These are phyloP conservation scores for Calameuta idolon DNA, from an alignment of 2,888 invertebrate species.

Conservation along the genomic window DNA sequence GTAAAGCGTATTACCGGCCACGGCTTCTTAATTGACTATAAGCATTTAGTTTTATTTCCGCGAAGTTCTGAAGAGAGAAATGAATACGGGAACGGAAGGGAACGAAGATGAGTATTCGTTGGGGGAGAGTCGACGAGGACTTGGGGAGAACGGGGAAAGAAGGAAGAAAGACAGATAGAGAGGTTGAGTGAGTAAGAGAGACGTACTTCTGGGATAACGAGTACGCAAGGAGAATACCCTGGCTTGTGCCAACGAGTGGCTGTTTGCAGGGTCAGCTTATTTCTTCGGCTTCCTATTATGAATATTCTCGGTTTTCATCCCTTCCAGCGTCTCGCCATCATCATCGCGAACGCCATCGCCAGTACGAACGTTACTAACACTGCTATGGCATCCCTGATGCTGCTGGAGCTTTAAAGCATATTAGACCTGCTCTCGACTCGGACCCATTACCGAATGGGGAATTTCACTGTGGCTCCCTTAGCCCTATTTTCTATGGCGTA, in stretches of 20 bases:
- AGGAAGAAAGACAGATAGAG: constrained; percentile 18
- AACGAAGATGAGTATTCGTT: neutral
- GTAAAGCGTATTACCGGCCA: constrained; percentile 48
- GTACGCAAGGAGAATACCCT: constrained; percentile 17
- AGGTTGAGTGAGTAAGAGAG: constrained; percentile 16
- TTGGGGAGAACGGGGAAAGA: constrained; percentile 17
- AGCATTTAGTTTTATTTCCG: constrained; percentile 53
- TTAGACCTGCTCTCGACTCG: constrained; percentile 50
- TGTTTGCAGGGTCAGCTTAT: constrained; percentile 53
- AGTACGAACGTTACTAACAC: neutral
- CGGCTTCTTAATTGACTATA: constrained; percentile 56
- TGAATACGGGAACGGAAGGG: constrained; percentile 17
- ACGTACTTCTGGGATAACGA: constrained; percentile 33
- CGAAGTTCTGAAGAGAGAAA: neutral
- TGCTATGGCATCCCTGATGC: constrained; percentile 17
- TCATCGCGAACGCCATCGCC: constrained; percentile 4
- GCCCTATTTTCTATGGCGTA: constrained; percentile 14
- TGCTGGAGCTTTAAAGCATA: constrained; percentile 40
- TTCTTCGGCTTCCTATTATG: constrained; percentile 46
- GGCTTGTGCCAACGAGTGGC: constrained; percentile 40
- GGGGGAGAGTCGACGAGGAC: constrained; percentile 17
- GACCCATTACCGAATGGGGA: constrained; percentile 42
- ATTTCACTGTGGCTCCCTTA: constrained; percentile 12
- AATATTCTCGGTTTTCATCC: constrained; percentile 38
- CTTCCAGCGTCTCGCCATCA: neutral